A percentile compares a stretch with the other conserved stretches of the same genome.
Conservation (phyloP, 2,797 vertebrate genomes). For the Cygnus olor region DNA sequence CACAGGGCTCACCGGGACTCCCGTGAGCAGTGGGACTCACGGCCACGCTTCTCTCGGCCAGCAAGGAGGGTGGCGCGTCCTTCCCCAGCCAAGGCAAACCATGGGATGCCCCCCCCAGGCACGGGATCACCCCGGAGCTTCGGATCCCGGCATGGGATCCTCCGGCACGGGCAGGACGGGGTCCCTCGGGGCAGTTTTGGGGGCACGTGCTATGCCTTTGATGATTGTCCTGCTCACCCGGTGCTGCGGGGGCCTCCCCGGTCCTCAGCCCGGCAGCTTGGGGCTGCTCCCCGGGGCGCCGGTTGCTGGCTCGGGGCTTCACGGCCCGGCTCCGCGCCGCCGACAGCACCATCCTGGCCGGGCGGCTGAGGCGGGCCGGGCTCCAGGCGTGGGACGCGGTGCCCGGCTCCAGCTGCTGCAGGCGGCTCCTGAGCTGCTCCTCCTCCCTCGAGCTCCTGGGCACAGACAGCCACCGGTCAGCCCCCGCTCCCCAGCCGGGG, state of each 20-base stretch:
- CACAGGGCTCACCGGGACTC: too few relatives aligned
- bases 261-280: fast-evolving
- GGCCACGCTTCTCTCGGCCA: fast-evolving
- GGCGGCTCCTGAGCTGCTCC: constrained; percentile 27
- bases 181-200: not conserved
- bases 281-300: fast-evolving
- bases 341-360: constrained; percentile 77
- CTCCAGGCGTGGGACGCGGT: not conserved
- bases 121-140: fast-evolving
- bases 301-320: fast-evolving
- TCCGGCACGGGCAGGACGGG: not conserved
- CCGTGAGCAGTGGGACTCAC: not conserved
- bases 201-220: too few relatives aligned
- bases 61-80: not conserved
- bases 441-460: constrained; percentile 46
- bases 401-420: constrained; percentile 44
- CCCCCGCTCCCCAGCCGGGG: too few relatives aligned
- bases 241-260: fast-evolving
- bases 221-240: not conserved
- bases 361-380: constrained; percentile 55
- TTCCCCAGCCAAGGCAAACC: not conserved
- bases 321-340: not conserved
- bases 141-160: not conserved
- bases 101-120: not conserved
- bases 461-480: not conserved